phyloP scores from a whole-genome alignment of 2,797 vertebrate species.

The Mormyrus hasselquistii region DNA sequence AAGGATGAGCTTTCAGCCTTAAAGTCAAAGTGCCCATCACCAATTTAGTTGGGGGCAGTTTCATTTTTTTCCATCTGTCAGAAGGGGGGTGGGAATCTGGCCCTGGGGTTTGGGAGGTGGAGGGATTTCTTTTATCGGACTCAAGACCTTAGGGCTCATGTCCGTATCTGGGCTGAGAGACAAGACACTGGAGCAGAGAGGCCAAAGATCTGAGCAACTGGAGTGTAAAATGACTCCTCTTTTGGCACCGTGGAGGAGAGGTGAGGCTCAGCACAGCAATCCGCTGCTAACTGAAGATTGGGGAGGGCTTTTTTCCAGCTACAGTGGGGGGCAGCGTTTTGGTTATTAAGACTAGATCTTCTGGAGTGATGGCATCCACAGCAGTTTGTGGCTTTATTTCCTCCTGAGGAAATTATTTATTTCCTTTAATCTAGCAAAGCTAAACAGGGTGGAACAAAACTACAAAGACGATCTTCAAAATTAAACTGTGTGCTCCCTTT shows the following conservation, averaged over 20 bases:
- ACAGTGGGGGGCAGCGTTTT: conserved; percentile 23
- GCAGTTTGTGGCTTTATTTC: conserved; percentile 30
- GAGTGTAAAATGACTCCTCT: conserved; percentile 53
- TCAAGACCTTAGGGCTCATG: conserved; percentile 26
- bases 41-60: conserved; percentile 56
- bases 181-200: conserved; percentile 33
- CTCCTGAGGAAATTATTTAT: conserved; percentile 31
- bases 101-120: conserved; percentile 49
- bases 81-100: conserved; percentile 44
- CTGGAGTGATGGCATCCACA: conserved; percentile 31
- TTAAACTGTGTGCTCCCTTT: neutral
- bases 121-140: conserved; percentile 51
- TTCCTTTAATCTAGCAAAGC: conserved; percentile 34
- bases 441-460: conserved; percentile 31
- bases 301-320: conserved; percentile 26
- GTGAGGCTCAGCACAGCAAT: conserved; percentile 29
- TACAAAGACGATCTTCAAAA: neutral
- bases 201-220: conserved; percentile 43
- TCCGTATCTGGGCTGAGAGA: conserved; percentile 39
- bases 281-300: conserved; percentile 34
- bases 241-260: conserved; percentile 45
- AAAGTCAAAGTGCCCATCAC: conserved; percentile 58
- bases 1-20: conserved; percentile 32
- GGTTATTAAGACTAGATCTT: conserved; percentile 24
- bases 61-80: conserved; percentile 58